Conservation (phyloP, 2,888 invertebrate genomes). For the Erannis defoliaria region DNA sequence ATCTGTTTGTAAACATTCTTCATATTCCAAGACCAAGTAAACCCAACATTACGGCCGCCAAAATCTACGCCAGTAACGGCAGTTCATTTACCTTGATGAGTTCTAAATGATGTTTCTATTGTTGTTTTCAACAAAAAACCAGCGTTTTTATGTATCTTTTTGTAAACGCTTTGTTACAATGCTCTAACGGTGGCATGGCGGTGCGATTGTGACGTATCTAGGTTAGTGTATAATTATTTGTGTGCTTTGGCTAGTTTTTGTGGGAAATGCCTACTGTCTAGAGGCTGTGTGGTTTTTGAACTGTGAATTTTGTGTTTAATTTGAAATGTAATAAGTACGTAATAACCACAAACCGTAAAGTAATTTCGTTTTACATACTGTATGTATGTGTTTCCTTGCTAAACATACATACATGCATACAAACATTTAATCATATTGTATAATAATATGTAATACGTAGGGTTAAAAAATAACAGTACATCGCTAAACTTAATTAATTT, state of each 20-base stretch:
- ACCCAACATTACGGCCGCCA: neutral
- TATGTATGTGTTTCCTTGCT: too few relatives aligned
- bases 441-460: too few relatives aligned
- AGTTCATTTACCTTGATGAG: constrained; percentile 35
- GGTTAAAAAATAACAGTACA: too few relatives aligned
- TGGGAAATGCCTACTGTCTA: constrained; percentile 6
- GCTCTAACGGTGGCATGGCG: constrained; percentile 26
- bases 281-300: neutral
- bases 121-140: constrained; percentile 23
- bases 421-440: too few relatives aligned
- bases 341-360: too few relatives aligned
- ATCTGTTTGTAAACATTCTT: too few relatives aligned
- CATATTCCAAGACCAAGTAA: neutral
- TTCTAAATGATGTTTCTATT: constrained; percentile 31
- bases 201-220: constrained; percentile 27
- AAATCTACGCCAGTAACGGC: constrained; percentile 9
- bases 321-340: too few relatives aligned
- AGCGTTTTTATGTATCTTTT: constrained; percentile 18
- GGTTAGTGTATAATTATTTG: constrained; percentile 25
- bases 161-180: constrained; percentile 21
- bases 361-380: too few relatives aligned
- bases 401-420: too few relatives aligned
- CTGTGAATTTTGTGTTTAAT: neutral
- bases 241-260: constrained; percentile 11
- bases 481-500: too few relatives aligned